A percentile compares a stretch with the other conserved stretches of the same genome.
These are phyloP conservation scores for Circaetus gallicus DNA, from an alignment of 2,113 vertebrate genomes.

Conservation along the genomic window DNA sequence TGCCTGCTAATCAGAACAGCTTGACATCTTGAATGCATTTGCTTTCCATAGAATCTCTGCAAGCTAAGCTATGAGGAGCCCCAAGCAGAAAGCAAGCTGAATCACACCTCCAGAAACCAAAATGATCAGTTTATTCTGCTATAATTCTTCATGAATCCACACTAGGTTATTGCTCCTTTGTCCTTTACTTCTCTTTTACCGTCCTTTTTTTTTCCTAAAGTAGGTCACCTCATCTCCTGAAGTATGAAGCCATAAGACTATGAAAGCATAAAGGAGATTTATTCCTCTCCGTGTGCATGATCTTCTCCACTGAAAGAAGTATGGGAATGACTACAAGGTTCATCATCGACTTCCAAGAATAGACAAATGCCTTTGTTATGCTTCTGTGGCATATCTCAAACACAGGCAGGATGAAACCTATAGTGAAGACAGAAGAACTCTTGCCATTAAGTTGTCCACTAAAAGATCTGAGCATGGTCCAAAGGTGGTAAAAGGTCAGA, in stretches of 20 bases:
- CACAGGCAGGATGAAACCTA: not conserved
- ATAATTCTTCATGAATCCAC: not conserved
- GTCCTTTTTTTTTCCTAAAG: not conserved
- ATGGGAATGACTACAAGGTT: constrained; percentile 33
- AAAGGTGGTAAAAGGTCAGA: not conserved
- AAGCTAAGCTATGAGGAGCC: not conserved
- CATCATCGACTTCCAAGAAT: not conserved
- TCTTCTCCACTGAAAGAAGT: constrained; percentile 21
- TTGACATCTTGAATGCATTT: not conserved
- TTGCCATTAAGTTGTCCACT: not conserved
- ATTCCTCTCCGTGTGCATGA: constrained; percentile 22
- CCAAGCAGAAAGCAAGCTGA: not conserved
- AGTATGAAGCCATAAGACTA: constrained; percentile 47
- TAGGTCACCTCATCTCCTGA: constrained; percentile 51
- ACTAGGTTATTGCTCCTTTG: constrained; percentile 33
- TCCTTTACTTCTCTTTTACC: constrained; percentile 47
- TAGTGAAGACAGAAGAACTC: not conserved
- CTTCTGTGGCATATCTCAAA: not conserved
- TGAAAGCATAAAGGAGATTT: constrained; percentile 63
- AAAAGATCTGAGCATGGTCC: not conserved
- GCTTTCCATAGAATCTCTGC: not conserved
- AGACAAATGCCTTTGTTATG: constrained; percentile 42
- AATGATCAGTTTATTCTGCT: not conserved
- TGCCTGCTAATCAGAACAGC: not conserved
- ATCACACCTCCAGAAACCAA: not conserved